phyloP scores from a whole-genome alignment of 2,888 invertebrate species.

The Amphipyra tragopoginis region DNA sequence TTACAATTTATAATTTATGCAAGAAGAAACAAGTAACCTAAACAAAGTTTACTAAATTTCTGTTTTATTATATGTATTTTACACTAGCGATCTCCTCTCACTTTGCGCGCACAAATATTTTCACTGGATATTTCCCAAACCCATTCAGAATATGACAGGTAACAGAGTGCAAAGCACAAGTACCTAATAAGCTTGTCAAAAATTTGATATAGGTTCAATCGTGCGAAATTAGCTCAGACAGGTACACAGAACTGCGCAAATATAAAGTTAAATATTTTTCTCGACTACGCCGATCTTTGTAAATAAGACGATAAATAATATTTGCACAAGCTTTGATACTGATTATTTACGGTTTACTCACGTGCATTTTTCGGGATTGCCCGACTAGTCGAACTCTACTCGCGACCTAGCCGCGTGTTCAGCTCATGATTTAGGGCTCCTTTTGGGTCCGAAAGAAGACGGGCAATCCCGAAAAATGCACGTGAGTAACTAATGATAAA shows the following conservation, averaged over 20 bases:
- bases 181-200: constrained; percentile 55
- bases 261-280: constrained; percentile 30
- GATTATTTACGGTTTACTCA: neutral
- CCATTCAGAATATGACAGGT: constrained; percentile 47
- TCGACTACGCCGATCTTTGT: constrained; percentile 5
- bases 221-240: constrained; percentile 46
- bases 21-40: constrained; percentile 19
- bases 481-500: too few species aligned
- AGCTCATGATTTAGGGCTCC: too few species aligned
- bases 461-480: too few species aligned
- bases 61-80: constrained; percentile 35
- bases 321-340: constrained; percentile 20
- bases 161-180: constrained; percentile 47
- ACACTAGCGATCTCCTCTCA: constrained; percentile 21
- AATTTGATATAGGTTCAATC: constrained; percentile 59
- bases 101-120: constrained; percentile 23
- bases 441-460: too few species aligned
- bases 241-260: constrained; percentile 37
- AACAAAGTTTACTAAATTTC: constrained; percentile 31
- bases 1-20: constrained; percentile 34
- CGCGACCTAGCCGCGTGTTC: too few species aligned
- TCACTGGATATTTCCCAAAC: constrained; percentile 27
- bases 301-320: constrained; percentile 22
- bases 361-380: too few species aligned
- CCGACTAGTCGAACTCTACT: too few species aligned